A percentile compares a stretch with the other conserved stretches of the same genome.
phyloP scores from a whole-genome alignment of 2,113 vertebrate genomes.

The Tichodroma muraria region DNA sequence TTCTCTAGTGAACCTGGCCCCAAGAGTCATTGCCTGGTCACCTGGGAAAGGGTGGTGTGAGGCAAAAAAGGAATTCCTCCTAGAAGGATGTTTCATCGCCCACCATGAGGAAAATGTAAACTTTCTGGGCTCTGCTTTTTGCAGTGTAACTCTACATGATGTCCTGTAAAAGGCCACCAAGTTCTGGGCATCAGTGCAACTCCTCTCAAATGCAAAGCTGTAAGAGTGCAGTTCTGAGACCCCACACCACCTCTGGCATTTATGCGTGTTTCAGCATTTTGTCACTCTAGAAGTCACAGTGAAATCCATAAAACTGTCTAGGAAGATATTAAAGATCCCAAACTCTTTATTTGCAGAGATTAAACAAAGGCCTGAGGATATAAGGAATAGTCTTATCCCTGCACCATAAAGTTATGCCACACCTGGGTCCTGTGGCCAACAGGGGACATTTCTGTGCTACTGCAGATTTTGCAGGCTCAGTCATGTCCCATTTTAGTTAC shows the following conservation, averaged over 20 bases:
- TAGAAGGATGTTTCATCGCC: neutral
- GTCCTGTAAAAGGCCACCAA: neutral
- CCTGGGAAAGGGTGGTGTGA: neutral
- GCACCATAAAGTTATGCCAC: neutral
- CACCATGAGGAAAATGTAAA: neutral
- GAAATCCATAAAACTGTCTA: neutral
- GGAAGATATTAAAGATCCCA: neutral
- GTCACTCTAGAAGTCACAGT: neutral
- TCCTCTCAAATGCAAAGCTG: neutral
- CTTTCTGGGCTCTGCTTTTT: neutral
- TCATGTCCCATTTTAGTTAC: neutral
- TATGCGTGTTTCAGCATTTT: neutral
- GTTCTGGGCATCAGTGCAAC: neutral
- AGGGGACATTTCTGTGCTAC: neutral
- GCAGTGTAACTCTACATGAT: neutral
- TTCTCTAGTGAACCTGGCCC: neutral
- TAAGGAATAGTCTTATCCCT: neutral
- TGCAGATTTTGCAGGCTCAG: neutral
- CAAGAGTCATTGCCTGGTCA: neutral
- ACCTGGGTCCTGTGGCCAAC: neutral
- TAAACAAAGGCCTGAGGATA: neutral
- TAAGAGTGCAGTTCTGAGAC: neutral
- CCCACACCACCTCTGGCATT: neutral
- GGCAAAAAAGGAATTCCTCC: neutral
- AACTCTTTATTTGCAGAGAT: neutral